Conservation (phyloP, 2,888 invertebrate genomes). For the Eledona agricola region DNA sequence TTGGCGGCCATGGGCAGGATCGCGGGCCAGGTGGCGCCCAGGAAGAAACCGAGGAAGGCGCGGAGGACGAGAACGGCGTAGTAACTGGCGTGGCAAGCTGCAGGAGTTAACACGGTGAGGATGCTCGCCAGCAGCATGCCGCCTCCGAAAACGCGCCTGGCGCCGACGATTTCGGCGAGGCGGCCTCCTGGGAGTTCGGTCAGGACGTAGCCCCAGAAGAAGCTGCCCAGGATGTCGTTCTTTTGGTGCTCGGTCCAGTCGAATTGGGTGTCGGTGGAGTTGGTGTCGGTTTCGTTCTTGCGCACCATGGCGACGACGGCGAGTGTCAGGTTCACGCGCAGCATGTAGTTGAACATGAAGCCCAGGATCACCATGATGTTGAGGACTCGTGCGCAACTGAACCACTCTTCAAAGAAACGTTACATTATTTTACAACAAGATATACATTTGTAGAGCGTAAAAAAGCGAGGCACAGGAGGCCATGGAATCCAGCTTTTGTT, state of each 20-base stretch:
- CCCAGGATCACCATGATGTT: slow-evolving; percentile 87
- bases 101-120: slow-evolving; percentile 82
- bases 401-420: slow-evolving; percentile 49
- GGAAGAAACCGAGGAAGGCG: slow-evolving; percentile 65
- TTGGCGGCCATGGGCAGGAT: slow-evolving; percentile 92
- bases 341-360: slow-evolving; percentile 90
- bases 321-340: slow-evolving; percentile 86
- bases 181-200: slow-evolving; percentile 91
- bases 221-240: slow-evolving; percentile 83
- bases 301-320: slow-evolving; percentile 86
- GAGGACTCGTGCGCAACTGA: slow-evolving; percentile 79
- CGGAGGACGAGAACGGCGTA: slow-evolving; percentile 76
- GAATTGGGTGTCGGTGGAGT: slow-evolving; percentile 65
- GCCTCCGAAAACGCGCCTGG: slow-evolving; percentile 84
- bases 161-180: slow-evolving; percentile 84
- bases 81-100: slow-evolving; percentile 76
- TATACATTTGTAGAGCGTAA: too few relatives aligned
- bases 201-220: slow-evolving; percentile 92
- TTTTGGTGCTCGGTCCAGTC: slow-evolving; percentile 82
- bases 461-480: too few relatives aligned
- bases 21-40: slow-evolving; percentile 92
- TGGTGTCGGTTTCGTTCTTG: slow-evolving; percentile 51
- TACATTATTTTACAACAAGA: too few relatives aligned
- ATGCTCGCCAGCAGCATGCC: slow-evolving; percentile 84
- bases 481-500: too few relatives aligned